Conservation (phyloP, 2,113 vertebrate species). For the Solea senegalensis region DNA sequence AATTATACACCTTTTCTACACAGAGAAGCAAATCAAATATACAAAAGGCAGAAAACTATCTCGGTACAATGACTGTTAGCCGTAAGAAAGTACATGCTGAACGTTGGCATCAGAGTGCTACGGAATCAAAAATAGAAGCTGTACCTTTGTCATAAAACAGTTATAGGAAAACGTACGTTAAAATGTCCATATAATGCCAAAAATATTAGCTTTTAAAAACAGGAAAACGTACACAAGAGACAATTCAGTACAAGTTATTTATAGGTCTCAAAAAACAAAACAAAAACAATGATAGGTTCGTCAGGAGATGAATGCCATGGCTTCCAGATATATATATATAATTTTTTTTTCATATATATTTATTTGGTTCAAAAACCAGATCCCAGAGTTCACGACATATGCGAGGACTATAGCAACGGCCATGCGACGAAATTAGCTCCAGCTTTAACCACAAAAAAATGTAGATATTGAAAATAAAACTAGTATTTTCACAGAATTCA, state of each 20-base stretch:
- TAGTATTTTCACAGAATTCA: no score
- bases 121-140: conserved; percentile 53
- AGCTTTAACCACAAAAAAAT: background rate
- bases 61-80: conserved; percentile 24
- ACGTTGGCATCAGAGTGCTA: conserved; percentile 33
- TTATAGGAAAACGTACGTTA: conserved; percentile 58
- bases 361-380: conserved; percentile 65
- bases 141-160: conserved; percentile 63
- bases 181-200: conserved; percentile 52
- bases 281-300: background rate
- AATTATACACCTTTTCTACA: conserved; percentile 67
- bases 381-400: conserved; percentile 56
- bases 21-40: conserved; percentile 62
- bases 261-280: conserved; percentile 23
- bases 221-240: conserved; percentile 37
- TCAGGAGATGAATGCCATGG: conserved; percentile 36
- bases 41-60: conserved; percentile 68
- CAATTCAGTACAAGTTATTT: conserved; percentile 39
- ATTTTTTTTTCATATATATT: conserved; percentile 8
- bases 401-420: conserved; percentile 15
- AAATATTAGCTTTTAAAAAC: conserved; percentile 65
- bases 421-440: conserved; percentile 9
- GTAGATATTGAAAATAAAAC: background rate
- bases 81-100: conserved; percentile 41
- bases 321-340: conserved; percentile 27